Base-by-base conservation (phyloP, 2,888 invertebrate genomes). In the Dioctria rufipes region DNA sequence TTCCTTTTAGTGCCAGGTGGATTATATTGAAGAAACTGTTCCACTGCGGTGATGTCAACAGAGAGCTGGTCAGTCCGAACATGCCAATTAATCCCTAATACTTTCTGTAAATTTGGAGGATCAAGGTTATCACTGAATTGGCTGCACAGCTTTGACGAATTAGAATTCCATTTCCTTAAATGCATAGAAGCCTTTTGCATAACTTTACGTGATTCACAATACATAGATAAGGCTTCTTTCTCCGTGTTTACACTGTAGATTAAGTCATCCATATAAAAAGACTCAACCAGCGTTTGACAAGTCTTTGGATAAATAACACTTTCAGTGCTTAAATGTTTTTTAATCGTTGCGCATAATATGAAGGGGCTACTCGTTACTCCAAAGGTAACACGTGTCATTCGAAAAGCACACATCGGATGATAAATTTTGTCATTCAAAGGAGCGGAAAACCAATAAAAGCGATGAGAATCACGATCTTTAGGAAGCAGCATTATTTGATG, bases 311-410 rank as follows among this genome's bases (percentile, higher is more conserved):
- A 46, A 46, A 6, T 5, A 6, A 6, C 9, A 9, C 49, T 9
- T 46, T 46, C 6, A 46, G 6, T 1, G 5, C 9, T 46, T 46
- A 46, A 46, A 46, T 46, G 49, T 6, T 5, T 46, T 5, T 46
- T 5, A 46, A 60, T 60, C 13, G 60, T n/a, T 8, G 60, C 60
- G 5, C 60, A 5, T 1, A 65, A 11, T 11, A 65, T 13, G 13
- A 9, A 39, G 1, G 39, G 65, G 65, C 65, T 65, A 39, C 25
- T 13, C 25, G 37, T 65, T 65, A 65, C 4, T 65, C 65, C 65
- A 39, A 65, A 39, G 5, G 65, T 65, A 4, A 65, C 39, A 5
- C 65, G 25, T 13, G 39, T 65, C 65, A 65, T 65, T 9, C 65
- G 65, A 39, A 13, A 65, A 25, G 6, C 65, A 5, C 25, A 6